Percentiles rank a stretch among this genome's conserved stretches.
phyloP scores from a whole-genome alignment of 2,113 vertebrate species.

The Camelus bactrianus region DNA sequence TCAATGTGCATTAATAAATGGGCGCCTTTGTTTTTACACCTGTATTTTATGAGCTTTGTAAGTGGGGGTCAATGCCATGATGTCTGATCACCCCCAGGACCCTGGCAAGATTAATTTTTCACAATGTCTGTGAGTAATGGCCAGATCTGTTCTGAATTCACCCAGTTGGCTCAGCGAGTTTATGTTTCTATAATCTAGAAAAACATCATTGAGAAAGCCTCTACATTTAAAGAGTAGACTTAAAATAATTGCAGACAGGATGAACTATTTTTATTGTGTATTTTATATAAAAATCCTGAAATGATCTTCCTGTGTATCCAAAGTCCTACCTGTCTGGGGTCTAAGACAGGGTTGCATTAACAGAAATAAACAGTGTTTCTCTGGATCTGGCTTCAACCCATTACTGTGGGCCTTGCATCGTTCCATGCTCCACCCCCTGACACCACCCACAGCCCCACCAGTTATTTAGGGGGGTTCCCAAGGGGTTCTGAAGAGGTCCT shows the following conservation, averaged over 20 bases:
- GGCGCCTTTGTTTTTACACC: background rate
- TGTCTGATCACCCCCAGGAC: background rate
- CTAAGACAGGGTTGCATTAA: background rate
- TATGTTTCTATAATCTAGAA: background rate
- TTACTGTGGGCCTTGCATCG: background rate
- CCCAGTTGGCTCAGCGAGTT: background rate
- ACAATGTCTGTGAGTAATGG: background rate
- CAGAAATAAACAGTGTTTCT: background rate
- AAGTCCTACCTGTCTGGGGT: background rate
- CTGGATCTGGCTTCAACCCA: background rate
- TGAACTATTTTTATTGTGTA: background rate
- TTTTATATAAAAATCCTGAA: background rate
- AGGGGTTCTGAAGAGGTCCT: background rate
- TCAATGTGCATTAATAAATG: background rate
- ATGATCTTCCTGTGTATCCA: background rate
- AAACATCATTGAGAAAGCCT: background rate
- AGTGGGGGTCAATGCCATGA: background rate
- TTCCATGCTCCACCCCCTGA: background rate
- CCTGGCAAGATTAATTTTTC: background rate
- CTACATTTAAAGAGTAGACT: background rate
- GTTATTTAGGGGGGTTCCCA: background rate
- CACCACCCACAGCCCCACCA: too few species aligned
- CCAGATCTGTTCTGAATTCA: background rate
- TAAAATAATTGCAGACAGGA: background rate
- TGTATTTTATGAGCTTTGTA: background rate